Evolutionary conservation across 2,888 invertebrate species (phyloP).

Genomic region (Ephialtes manifestator): DNA sequence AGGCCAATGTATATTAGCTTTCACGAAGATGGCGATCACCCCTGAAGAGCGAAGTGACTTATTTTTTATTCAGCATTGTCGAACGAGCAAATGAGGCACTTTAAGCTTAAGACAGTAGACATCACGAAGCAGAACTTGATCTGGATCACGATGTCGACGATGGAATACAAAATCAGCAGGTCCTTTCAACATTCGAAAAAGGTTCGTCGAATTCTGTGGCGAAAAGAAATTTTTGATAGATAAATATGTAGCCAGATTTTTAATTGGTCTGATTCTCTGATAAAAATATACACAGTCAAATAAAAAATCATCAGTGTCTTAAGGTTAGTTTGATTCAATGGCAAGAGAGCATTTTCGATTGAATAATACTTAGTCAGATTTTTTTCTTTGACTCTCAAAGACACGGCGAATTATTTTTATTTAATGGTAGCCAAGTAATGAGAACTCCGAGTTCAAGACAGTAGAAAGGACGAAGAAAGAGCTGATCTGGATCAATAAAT

Average conservation of each 20-base stretch:
- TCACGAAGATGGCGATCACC: slow-evolving; percentile 14
- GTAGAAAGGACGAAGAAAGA: slow-evolving; percentile 1
- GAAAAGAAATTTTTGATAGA: too few species aligned
- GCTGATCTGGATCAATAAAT: slow-evolving; percentile 38
- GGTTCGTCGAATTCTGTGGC: too few species aligned
- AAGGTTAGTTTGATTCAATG: slow-evolving; percentile 65
- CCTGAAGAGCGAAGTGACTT: slow-evolving; percentile 31
- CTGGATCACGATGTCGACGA: slow-evolving; percentile 24
- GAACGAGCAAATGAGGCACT: not conserved
- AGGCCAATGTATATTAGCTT: slow-evolving; percentile 40
- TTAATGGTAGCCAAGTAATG: not conserved
- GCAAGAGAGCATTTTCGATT: not conserved
- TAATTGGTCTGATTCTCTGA: not conserved
- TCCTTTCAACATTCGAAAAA: too few species aligned
- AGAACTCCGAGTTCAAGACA: slow-evolving; percentile 13
- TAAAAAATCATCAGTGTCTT: slow-evolving; percentile 56
- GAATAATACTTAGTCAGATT: too few species aligned
- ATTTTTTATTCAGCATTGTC: slow-evolving; percentile 57
- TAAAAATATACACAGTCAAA: slow-evolving; percentile 34
- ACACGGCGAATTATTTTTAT: not conserved
- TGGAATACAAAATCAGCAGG: not conserved
- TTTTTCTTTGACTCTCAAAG: too few species aligned
- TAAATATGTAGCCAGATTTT: too few species aligned
- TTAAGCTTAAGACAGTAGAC: not conserved
- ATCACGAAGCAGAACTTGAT: not conserved